These are phyloP conservation scores for Tiphia femorata DNA, from an alignment of 2,888 invertebrate species.

Conservation along the genomic window DNA sequence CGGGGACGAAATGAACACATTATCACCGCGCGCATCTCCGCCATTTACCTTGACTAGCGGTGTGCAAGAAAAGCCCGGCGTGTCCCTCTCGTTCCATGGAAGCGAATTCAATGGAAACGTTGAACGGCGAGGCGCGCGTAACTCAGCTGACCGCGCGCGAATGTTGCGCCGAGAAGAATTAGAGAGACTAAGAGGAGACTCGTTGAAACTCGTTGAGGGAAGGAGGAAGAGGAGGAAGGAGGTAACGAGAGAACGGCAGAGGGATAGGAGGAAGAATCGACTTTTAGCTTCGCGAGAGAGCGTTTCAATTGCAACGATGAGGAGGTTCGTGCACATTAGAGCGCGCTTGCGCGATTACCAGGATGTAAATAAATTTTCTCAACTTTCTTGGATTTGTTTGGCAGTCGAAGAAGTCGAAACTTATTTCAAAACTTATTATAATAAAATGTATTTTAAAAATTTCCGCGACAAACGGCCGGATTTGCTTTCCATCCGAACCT, in stretches of 20 bases:
- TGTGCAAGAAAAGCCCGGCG: slow-evolving; percentile 30
- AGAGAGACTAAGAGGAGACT: no score
- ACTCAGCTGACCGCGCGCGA: slow-evolving; percentile 8
- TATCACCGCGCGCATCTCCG: slow-evolving; percentile 32
- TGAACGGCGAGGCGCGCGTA: not conserved
- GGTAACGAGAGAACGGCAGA: slow-evolving; percentile 12
- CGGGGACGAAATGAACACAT: slow-evolving; percentile 13
- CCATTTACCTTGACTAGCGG: not conserved
- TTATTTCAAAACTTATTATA: no score
- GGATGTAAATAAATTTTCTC: no score
- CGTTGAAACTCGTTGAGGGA: not conserved
- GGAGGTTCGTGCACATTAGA: not conserved
- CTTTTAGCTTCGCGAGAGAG: slow-evolving; percentile 42
- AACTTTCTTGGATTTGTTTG: no score
- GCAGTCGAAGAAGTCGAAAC: no score
- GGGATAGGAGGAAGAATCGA: not conserved
- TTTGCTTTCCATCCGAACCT: no score
- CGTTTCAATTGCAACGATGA: slow-evolving; percentile 41
- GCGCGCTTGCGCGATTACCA: not conserved
- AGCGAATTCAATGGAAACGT: slow-evolving; percentile 21
- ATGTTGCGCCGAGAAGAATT: slow-evolving; percentile 4
- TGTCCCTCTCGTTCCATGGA: slow-evolving; percentile 11
- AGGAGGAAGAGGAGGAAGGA: not conserved
- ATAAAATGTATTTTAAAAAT: no score
- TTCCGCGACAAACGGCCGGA: no score